Evolutionary conservation across 2,888 invertebrate genomes (phyloP), one percentile per base, ranked within the genome.

Genomic region (Polylopha cassiicola): DNA sequence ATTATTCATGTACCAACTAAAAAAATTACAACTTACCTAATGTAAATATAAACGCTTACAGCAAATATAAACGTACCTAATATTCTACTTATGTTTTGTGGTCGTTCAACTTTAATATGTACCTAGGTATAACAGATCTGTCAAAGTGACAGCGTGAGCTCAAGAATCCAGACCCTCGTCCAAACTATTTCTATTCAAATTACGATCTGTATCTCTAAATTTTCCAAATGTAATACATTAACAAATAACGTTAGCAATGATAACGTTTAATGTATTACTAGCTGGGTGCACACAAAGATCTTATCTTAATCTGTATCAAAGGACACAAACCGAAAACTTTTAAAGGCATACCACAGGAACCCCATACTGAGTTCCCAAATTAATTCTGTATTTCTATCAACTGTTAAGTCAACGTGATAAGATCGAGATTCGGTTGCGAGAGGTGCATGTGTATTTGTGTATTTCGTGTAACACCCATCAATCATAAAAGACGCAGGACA

Each of bases 401-500:
- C 3, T 29, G 21, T 23, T 53, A 45, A 41, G 0, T 1, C 1
- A 10, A 39, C 14, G 47, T 21, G 30, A 42, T 57, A 53, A 1
- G 10, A 26, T 16, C 24, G 18, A 15, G 14, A 14, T 31, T 13
- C 10, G 8, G 9, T 14, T 46, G 37, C 20, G 17, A 36, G 8
- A 23, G 16, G 16, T 36, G 39, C 20, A 34, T 26, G 9, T 47
- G 49, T 27, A 47, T 37, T 4, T 10, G 24, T 11, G 28, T 33
- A 7, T n/a, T 7, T 39, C 32, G 15, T 11, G 16, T 24, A 8
- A 15, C n/a, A 20, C 9, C 51, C 50, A 71, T 73, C 67, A 70
- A 70, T 73, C 72, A 71, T 63, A 61, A 44, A 48, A 55, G 66
- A 61, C 59, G 47, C 49, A 45, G 55, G 48, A 58, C 45, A 50